Evolutionary conservation across 2,888 invertebrate genomes (phyloP).

Genomic region (Erpobdella octoculata): DNA sequence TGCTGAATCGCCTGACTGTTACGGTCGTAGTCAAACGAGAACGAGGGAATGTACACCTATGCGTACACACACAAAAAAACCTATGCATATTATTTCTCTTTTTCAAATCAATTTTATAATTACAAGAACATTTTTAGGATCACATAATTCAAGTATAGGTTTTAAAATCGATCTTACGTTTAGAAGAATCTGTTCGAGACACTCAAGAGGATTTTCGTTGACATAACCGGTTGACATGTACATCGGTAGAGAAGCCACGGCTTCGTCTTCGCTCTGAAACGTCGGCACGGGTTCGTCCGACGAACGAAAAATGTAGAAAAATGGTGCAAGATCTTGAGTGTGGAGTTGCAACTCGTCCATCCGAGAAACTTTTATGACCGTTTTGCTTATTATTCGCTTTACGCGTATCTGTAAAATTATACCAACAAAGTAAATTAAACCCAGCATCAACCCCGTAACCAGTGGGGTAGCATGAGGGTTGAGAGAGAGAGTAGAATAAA

Average conservation of each 20-base stretch:
- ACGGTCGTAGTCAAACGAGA: conserved; percentile 48
- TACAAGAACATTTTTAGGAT: too few relatives aligned
- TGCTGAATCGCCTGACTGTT: conserved; percentile 19
- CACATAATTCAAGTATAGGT: too few relatives aligned
- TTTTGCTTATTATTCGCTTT: background rate
- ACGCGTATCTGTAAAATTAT: background rate
- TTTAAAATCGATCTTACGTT: too few relatives aligned
- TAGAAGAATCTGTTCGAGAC: conserved; percentile 15
- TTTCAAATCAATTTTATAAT: too few relatives aligned
- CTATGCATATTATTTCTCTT: too few relatives aligned
- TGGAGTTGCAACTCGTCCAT: too few relatives aligned
- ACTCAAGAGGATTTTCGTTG: conserved; percentile 24
- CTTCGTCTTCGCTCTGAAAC: background rate
- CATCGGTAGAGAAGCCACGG: background rate
- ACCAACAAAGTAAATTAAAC: too few relatives aligned
- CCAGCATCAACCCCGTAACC: too few relatives aligned
- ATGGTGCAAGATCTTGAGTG: background rate
- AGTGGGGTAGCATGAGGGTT: too few relatives aligned
- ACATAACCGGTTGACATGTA: background rate
- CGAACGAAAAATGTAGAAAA: background rate
- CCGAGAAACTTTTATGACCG: background rate
- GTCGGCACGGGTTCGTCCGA: background rate
- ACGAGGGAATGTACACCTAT: conserved; percentile 51
- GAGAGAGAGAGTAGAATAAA: too few relatives aligned
- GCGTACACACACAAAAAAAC: too few relatives aligned